phyloP scores from a whole-genome alignment of 2,797 vertebrate genomes.

The Anguilla marmorata region DNA sequence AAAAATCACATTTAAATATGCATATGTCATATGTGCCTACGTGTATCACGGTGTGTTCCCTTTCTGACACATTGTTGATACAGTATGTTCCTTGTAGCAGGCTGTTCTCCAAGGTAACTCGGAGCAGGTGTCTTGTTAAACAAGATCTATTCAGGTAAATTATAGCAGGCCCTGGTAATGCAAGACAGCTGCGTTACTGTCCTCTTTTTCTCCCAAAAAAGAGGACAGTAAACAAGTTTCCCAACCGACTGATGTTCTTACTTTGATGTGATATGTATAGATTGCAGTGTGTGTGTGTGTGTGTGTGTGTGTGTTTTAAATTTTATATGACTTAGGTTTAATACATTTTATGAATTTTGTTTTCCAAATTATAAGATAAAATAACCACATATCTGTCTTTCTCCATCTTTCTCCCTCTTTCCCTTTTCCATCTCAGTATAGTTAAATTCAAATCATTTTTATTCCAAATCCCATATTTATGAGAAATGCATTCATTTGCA shows the following conservation, averaged over 20 bases:
- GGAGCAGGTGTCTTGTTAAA: slow-evolving; percentile 32
- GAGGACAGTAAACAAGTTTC: background rate
- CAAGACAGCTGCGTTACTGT: background rate
- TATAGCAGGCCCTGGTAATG: background rate
- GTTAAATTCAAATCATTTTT: background rate
- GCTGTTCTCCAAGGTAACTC: background rate
- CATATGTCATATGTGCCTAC: background rate
- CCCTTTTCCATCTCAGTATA: background rate
- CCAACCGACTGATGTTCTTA: too few relatives aligned
- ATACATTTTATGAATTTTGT: background rate
- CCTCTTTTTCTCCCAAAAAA: background rate
- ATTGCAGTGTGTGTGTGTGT: background rate
- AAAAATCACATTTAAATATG: too few relatives aligned
- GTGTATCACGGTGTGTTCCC: background rate
- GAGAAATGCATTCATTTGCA: background rate
- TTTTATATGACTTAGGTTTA: background rate
- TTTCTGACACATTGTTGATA: background rate
- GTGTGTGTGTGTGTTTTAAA: background rate
- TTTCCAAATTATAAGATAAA: background rate
- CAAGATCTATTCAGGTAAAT: slow-evolving; percentile 19
- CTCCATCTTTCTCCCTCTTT: background rate
- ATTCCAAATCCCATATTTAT: background rate
- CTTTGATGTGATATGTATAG: background rate
- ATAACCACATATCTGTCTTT: background rate
- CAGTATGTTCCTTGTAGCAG: background rate